These are phyloP conservation scores for Muscina levida DNA, from an alignment of 2,888 invertebrate genomes.

Conservation along the genomic window DNA sequence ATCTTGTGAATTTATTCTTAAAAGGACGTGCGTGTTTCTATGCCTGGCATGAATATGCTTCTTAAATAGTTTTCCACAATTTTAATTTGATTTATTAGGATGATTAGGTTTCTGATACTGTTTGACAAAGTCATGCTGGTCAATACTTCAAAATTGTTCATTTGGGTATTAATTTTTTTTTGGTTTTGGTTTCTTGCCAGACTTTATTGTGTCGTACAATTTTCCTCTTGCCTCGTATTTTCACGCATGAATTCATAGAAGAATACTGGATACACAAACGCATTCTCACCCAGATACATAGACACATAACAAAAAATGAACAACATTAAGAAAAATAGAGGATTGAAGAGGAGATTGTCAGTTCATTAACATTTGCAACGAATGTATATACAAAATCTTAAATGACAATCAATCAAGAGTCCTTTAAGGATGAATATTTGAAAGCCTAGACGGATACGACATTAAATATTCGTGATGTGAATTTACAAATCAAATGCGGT, in stretches of 20 bases:
- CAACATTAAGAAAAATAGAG: not conserved
- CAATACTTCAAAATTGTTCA: slow-evolving; percentile 39
- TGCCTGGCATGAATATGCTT: not conserved
- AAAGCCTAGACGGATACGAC: not conserved
- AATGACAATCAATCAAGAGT: slow-evolving; percentile 23
- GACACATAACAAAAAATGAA: not conserved
- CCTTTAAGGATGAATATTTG: slow-evolving; percentile 10
- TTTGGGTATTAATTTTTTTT: slow-evolving; percentile 6
- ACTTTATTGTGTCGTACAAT: not conserved
- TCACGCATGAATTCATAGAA: not conserved
- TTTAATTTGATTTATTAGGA: slow-evolving; percentile 60
- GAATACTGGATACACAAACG: not conserved
- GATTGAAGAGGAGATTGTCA: slow-evolving; percentile 12
- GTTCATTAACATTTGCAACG: slow-evolving; percentile 15
- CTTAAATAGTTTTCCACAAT: slow-evolving; percentile 44
- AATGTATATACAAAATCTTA: not conserved
- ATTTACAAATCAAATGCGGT: slow-evolving; percentile 16
- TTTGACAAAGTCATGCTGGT: slow-evolving; percentile 53
- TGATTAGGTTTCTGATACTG: slow-evolving; percentile 54
- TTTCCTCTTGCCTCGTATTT: not conserved
- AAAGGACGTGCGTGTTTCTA: too few relatives aligned
- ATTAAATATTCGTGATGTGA: slow-evolving; percentile 10
- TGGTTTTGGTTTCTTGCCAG: not conserved
- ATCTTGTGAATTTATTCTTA: too few relatives aligned
- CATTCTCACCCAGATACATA: not conserved